These are phyloP conservation scores for Varanus komodoensis DNA, from an alignment of 2,113 vertebrate genomes.

Conservation along the genomic window DNA sequence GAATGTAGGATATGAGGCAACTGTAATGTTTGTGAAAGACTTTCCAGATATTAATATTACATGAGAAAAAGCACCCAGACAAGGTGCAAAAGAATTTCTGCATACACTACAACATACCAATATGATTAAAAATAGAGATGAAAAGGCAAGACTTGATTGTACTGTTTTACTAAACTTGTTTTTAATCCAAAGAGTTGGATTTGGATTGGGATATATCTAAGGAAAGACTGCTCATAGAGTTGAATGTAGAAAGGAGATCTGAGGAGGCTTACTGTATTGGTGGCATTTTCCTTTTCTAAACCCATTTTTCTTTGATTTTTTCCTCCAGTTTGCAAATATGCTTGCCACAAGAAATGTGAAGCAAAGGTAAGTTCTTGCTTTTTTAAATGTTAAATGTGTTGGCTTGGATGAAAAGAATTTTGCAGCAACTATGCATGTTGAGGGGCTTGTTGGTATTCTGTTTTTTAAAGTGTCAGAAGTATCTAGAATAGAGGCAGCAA, in stretches of 20 bases:
- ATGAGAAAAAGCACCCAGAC: not conserved
- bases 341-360: conserved; percentile 79
- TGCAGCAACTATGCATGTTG: not conserved
- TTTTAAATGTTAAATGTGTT: not conserved
- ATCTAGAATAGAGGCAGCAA: not conserved
- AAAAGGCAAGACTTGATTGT: not conserved
- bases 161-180: not conserved
- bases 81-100: not conserved
- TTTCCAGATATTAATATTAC: not conserved
- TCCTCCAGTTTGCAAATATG: conserved; percentile 77
- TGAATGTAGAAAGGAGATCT: not conserved
- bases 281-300: not conserved
- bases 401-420: not conserved
- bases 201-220: not conserved
- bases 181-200: not conserved
- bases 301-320: conserved; percentile 20
- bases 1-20: not conserved
- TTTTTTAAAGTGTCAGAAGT: not conserved
- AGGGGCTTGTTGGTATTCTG: not conserved
- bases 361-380: conserved; percentile 73
- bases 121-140: not conserved
- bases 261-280: conserved; percentile 1
- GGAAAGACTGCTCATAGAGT: not conserved
- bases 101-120: not conserved
- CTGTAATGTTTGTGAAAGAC: not conserved